Percentiles rank a stretch among this genome's conserved stretches.
These are phyloP conservation scores for Pogonognathellus flavescens DNA, from an alignment of 1,140 invertebrate species.

Conservation along the genomic window DNA sequence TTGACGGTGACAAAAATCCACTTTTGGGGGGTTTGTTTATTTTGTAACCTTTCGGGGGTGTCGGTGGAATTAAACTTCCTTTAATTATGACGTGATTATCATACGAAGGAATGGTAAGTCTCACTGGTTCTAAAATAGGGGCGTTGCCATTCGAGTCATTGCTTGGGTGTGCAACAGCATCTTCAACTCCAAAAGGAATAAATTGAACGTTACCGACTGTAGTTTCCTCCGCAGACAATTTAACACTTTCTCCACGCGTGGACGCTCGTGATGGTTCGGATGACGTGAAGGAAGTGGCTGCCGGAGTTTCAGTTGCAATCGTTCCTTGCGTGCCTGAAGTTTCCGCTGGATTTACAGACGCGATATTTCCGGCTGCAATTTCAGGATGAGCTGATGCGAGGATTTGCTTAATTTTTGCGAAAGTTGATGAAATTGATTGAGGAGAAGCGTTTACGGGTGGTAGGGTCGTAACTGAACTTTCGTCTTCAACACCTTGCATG, in stretches of 20 bases:
- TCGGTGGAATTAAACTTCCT: conserved; percentile 54
- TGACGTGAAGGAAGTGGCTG: conserved; percentile 2
- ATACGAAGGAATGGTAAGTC: conserved; percentile 25
- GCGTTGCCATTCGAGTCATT: background rate
- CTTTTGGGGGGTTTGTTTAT: background rate
- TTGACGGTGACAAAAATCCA: background rate
- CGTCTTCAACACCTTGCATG: conserved; percentile 37
- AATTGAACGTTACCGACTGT: conserved; percentile 58
- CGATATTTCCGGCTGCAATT: conserved; percentile 1
- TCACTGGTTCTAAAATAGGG: background rate
- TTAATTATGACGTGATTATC: conserved; percentile 52
- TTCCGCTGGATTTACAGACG: background rate
- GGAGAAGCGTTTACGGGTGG: background rate
- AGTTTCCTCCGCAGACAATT: background rate
- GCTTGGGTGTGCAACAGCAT: conserved; percentile 43
- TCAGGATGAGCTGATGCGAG: background rate
- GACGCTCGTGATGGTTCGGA: background rate
- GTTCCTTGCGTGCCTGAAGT: background rate
- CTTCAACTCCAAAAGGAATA: conserved; percentile 65
- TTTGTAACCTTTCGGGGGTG: conserved; percentile 24
- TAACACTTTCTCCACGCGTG: background rate
- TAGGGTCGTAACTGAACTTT: background rate
- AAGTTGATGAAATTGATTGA: conserved; percentile 28
- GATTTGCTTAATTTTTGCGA: conserved; percentile 16
- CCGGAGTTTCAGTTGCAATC: background rate